phyloP scores from a whole-genome alignment of 2,113 vertebrate species.

The Anhinga anhinga region DNA sequence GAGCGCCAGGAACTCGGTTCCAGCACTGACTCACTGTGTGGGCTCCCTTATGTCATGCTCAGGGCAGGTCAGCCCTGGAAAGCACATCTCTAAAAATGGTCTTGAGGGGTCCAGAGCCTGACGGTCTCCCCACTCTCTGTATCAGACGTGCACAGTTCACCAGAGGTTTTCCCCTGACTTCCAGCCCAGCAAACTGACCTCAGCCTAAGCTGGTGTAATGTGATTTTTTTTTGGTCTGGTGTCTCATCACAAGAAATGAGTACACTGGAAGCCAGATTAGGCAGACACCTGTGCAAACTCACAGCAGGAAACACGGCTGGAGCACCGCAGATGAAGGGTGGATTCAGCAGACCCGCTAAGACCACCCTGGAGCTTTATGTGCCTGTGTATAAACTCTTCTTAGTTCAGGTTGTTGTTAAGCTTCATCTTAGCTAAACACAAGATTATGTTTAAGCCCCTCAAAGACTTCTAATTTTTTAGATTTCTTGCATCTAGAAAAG shows the following conservation, averaged over 20 bases:
- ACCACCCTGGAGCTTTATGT: constrained; percentile 31
- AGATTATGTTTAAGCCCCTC: background rate
- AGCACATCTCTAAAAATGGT: background rate
- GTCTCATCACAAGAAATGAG: background rate
- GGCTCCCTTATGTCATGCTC: constrained; percentile 28
- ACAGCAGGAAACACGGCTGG: background rate
- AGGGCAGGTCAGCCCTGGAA: constrained; percentile 33
- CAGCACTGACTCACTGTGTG: constrained; percentile 50
- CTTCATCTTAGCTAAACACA: background rate
- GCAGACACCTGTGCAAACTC: constrained; percentile 54
- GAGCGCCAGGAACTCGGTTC: background rate
- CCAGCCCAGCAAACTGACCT: background rate
- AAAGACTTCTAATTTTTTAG: background rate
- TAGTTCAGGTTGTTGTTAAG: background rate
- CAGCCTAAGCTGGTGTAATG: background rate
- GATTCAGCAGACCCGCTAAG: background rate
- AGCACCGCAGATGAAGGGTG: background rate
- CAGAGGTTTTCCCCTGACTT: background rate
- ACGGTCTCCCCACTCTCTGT: background rate
- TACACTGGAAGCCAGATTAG: background rate
- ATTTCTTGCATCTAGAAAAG: background rate
- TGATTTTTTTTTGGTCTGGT: background rate
- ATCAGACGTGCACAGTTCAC: background rate
- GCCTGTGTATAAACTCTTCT: background rate
- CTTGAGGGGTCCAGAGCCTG: background rate